Evolutionary conservation across 1,140 invertebrate genomes (phyloP).

Genomic region (Druon quercuslanigerum): DNA sequence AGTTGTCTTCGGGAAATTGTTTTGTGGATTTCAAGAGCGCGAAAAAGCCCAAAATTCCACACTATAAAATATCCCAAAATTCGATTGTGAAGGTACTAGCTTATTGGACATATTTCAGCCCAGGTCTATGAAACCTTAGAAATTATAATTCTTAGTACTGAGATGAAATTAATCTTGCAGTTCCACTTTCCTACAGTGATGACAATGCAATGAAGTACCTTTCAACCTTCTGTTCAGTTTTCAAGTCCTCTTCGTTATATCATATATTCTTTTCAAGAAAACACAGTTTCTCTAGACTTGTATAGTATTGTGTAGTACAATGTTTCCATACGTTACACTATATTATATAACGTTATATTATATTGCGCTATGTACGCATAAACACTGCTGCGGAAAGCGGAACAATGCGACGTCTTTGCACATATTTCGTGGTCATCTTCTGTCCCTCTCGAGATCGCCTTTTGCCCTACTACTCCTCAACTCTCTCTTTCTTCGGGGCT

Average conservation of each 20-base stretch:
- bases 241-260: conserved; percentile 1
- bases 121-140: too few species aligned
- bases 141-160: too few species aligned
- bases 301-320: not conserved
- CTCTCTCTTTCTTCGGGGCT: conserved; percentile 51
- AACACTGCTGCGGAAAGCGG: conserved; percentile 32
- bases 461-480: conserved; percentile 32
- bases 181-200: too few species aligned
- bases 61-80: too few species aligned
- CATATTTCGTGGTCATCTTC: conserved; percentile 52
- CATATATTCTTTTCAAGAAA: conserved; percentile 1
- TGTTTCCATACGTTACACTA: conserved; percentile 14
- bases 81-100: too few species aligned
- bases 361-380: conserved; percentile 16
- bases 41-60: too few species aligned
- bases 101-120: too few species aligned
- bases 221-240: not conserved
- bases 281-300: not conserved
- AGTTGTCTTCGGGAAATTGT: too few species aligned
- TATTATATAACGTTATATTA: conserved; percentile 17
- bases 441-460: conserved; percentile 36
- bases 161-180: too few species aligned
- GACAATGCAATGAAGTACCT: too few species aligned
- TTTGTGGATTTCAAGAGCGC: too few species aligned
- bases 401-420: conserved; percentile 50